Evolutionary conservation across 1,140 invertebrate genomes (phyloP).

Genomic region (Carposina sasakii): DNA sequence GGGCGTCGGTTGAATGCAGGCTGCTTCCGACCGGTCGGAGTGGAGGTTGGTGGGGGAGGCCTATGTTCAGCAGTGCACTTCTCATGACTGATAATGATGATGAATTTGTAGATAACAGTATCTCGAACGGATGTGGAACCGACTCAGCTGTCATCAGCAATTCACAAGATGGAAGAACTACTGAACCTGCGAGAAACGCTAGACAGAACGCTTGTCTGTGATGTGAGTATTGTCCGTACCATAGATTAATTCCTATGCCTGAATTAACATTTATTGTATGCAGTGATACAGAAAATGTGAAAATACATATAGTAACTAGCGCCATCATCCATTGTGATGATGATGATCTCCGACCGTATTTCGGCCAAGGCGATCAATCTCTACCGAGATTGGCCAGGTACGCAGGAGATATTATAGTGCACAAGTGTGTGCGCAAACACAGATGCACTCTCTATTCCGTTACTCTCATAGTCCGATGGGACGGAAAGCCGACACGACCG

Average conservation of each 20-base stretch:
- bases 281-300: not conserved
- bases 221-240: not conserved
- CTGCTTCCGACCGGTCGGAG: too few species aligned
- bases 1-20: too few species aligned
- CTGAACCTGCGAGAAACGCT: not conserved
- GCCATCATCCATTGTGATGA: too few species aligned
- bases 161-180: constrained; percentile 16
- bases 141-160: constrained; percentile 1
- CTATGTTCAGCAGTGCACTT: not conserved
- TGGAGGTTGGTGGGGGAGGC: too few species aligned
- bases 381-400: too few species aligned
- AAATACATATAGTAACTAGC: not conserved
- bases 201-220: not conserved
- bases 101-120: constrained; percentile 21
- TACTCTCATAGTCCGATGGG: too few species aligned
- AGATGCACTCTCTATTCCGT: too few species aligned
- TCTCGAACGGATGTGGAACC: constrained; percentile 14
- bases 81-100: not conserved
- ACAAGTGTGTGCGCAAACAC: too few species aligned
- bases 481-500: too few species aligned
- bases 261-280: not conserved
- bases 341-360: too few species aligned
- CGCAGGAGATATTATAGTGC: too few species aligned
- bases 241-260: not conserved
- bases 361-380: too few species aligned